Evolutionary conservation across 2,888 invertebrate species (phyloP).

Genomic region (Megastigmus dorsalis): DNA sequence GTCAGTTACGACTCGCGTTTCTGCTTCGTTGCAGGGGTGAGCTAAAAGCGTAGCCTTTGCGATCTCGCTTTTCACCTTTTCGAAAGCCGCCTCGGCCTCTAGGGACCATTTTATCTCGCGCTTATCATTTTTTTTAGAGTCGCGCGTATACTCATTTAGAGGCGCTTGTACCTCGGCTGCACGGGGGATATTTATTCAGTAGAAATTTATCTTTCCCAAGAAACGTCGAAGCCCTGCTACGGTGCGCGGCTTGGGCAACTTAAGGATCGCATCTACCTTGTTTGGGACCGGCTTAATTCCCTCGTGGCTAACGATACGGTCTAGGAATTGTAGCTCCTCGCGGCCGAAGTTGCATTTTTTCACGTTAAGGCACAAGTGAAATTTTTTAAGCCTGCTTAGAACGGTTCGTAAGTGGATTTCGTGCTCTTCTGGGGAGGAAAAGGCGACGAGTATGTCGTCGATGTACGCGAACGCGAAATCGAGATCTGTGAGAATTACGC

Average conservation of each 20-base stretch:
- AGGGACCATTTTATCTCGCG: not conserved
- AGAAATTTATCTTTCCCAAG: constrained; percentile 4
- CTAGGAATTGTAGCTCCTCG: not conserved
- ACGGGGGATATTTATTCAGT: not conserved
- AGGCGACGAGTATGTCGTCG: too few relatives aligned
- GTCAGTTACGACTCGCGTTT: too few relatives aligned
- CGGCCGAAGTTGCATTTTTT: not conserved
- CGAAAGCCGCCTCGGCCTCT: not conserved
- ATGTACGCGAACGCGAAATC: too few relatives aligned
- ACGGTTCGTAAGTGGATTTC: too few relatives aligned
- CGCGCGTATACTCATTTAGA: not conserved
- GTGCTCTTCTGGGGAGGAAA: too few relatives aligned
- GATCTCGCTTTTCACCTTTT: not conserved
- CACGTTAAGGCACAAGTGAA: too few relatives aligned
- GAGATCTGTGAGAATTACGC: too few relatives aligned
- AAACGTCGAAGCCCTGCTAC: too few relatives aligned
- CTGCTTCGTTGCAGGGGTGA: not conserved
- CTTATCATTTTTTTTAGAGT: not conserved
- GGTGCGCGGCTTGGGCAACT: not conserved
- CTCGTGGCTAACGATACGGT: not conserved
- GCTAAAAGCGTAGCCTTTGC: not conserved
- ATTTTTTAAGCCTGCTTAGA: too few relatives aligned
- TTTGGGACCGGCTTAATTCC: not conserved
- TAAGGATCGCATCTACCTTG: not conserved
- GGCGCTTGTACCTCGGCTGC: not conserved